Evolutionary conservation across 2,113 vertebrate genomes (phyloP).

Genomic region (Excalfactoria chinensis): DNA sequence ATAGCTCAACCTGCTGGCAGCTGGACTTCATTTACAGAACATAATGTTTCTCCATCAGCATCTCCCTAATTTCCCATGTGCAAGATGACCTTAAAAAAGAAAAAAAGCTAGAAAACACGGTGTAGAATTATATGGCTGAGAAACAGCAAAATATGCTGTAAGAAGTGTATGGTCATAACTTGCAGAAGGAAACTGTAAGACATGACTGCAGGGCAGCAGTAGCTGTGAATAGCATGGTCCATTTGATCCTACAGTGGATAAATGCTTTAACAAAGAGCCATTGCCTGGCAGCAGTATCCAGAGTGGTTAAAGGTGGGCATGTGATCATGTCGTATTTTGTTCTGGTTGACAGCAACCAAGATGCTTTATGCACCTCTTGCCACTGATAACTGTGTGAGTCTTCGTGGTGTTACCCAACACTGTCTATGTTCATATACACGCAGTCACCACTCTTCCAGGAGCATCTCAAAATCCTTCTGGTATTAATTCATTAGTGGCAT

Average conservation of each 20-base stretch:
- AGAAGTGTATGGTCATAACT: fast-evolving
- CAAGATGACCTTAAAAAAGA: neutral
- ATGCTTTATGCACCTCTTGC: neutral
- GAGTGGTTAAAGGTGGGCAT: fast-evolving
- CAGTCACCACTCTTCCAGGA: fast-evolving
- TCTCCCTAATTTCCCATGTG: neutral
- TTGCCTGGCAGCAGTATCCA: neutral
- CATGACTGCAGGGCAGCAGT: neutral
- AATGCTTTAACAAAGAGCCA: neutral
- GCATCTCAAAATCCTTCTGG: neutral
- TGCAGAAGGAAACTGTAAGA: neutral
- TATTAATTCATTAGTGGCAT: neutral
- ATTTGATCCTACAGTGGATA: neutral
- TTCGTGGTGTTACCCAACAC: neutral
- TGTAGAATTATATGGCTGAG: neutral
- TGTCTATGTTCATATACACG: neutral
- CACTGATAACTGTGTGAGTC: neutral
- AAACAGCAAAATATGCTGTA: fast-evolving
- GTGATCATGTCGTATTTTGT: neutral
- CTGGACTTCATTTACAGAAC: neutral
- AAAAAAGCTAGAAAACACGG: fast-evolving
- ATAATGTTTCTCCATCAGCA: neutral
- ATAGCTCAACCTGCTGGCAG: neutral
- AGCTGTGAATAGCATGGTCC: neutral
- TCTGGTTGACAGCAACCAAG: neutral